phyloP scores from a whole-genome alignment of 2,888 invertebrate species.

The Agonopterix alstromeriana region DNA sequence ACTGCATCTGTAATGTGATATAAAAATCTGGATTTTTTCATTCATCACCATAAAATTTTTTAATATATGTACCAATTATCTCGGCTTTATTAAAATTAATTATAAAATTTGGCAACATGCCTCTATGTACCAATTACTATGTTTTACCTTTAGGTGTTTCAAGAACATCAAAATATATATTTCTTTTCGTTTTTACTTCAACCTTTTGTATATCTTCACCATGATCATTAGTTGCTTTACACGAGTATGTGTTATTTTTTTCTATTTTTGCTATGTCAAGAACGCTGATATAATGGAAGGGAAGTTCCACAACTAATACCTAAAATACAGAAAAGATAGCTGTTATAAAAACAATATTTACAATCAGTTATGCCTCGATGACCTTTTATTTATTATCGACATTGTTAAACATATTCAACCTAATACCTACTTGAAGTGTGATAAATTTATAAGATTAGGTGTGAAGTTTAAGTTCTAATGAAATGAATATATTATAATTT shows the following conservation, averaged over 20 bases:
- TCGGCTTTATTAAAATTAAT: too few relatives aligned
- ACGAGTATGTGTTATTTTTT: slow-evolving; percentile 29
- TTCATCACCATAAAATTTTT: too few relatives aligned
- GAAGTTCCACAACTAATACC: slow-evolving; percentile 25
- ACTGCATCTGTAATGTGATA: slow-evolving; percentile 19
- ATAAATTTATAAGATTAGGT: too few relatives aligned
- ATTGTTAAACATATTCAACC: too few relatives aligned
- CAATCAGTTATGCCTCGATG: too few relatives aligned
- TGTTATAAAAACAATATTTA: too few relatives aligned
- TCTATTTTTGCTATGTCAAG: slow-evolving; percentile 26
- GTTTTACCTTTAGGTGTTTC: slow-evolving; percentile 24
- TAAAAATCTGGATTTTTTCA: neutral
- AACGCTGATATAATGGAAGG: slow-evolving; percentile 35
- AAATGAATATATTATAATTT: too few relatives aligned
- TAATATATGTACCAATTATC: too few relatives aligned
- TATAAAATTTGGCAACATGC: too few relatives aligned
- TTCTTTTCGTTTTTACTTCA: slow-evolving; percentile 17
- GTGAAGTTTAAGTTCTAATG: too few relatives aligned
- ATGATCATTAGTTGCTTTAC: slow-evolving; percentile 30
- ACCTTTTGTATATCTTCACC: slow-evolving; percentile 17
- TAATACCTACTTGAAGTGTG: too few relatives aligned
- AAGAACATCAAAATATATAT: slow-evolving; percentile 19
- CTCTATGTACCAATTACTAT: neutral
- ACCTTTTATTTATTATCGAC: too few relatives aligned
- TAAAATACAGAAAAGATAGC: slow-evolving; percentile 11